phyloP scores from a whole-genome alignment of 1,140 invertebrate species.

The Drosophila bifasciata region DNA sequence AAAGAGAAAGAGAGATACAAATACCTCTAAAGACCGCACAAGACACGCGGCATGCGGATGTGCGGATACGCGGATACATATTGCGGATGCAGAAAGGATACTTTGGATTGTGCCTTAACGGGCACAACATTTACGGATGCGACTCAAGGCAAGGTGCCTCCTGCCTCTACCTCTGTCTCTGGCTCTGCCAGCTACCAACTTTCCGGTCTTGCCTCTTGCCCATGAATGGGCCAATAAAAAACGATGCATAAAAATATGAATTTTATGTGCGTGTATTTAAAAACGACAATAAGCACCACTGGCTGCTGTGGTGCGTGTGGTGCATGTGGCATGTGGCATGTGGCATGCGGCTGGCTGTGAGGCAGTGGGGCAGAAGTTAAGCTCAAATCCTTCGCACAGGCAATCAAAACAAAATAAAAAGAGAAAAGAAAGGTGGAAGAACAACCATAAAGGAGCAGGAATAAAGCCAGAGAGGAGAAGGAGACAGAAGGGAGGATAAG shows the following conservation, averaged over 20 bases:
- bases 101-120: slow-evolving; percentile 37
- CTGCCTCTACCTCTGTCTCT: not conserved
- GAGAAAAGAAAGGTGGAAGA: slow-evolving; percentile 11
- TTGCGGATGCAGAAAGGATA: slow-evolving; percentile 17
- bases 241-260: slow-evolving; percentile 76
- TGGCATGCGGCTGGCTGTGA: not conserved
- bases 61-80: not conserved
- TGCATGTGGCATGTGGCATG: too few species aligned
- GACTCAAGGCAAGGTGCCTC: slow-evolving; percentile 43
- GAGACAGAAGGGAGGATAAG: not conserved
- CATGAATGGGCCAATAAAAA: slow-evolving; percentile 73
- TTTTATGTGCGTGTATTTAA: slow-evolving; percentile 79
- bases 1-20: not conserved
- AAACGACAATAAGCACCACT: slow-evolving; percentile 69
- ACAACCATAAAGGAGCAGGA: slow-evolving; percentile 18
- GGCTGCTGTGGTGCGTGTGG: slow-evolving; percentile 7
- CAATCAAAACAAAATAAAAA: slow-evolving; percentile 52
- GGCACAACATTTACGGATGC: slow-evolving; percentile 45
- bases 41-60: not conserved
- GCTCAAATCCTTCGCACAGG: slow-evolving; percentile 27
- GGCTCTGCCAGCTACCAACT: too few species aligned
- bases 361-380: slow-evolving; percentile 22
- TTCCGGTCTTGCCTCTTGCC: not conserved
- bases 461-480: slow-evolving; percentile 3
- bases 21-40: too few species aligned